Conservation (phyloP, 2,888 invertebrate species). For the Plagodis pulveraria region DNA sequence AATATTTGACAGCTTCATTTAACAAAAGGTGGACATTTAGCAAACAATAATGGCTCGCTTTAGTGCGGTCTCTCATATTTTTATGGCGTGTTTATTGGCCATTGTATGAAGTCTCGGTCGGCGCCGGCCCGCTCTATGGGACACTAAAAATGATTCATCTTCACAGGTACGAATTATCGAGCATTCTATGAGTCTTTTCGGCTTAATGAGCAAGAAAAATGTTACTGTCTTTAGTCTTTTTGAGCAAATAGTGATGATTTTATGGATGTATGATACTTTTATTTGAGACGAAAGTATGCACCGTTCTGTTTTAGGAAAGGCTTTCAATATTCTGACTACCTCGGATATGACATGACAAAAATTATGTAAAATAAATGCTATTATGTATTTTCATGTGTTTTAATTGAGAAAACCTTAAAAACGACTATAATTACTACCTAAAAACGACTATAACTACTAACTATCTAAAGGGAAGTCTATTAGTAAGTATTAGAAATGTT, state of each 20-base stretch:
- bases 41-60: slow-evolving; percentile 76
- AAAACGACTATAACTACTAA: too few species aligned
- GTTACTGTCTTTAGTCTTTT: slow-evolving; percentile 22
- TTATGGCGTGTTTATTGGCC: slow-evolving; percentile 83
- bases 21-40: slow-evolving; percentile 78
- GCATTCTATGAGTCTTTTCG: slow-evolving; percentile 64
- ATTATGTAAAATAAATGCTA: too few species aligned
- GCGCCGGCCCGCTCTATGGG: slow-evolving; percentile 56
- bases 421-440: too few species aligned
- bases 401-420: too few species aligned
- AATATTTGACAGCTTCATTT: slow-evolving; percentile 77
- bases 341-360: too few species aligned
- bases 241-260: slow-evolving; percentile 28
- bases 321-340: too few species aligned
- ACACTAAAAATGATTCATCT: slow-evolving; percentile 78
- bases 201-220: slow-evolving; percentile 63
- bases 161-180: slow-evolving; percentile 65
- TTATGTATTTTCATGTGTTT: too few species aligned
- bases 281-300: slow-evolving; percentile 3
- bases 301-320: neutral
- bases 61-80: slow-evolving; percentile 77
- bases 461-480: too few species aligned
- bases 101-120: slow-evolving; percentile 68
- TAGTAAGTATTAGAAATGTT: too few species aligned
- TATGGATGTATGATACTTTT: slow-evolving; percentile 23